Conservation (phyloP, 2,113 vertebrate genomes). For the Suncus etruscus region DNA sequence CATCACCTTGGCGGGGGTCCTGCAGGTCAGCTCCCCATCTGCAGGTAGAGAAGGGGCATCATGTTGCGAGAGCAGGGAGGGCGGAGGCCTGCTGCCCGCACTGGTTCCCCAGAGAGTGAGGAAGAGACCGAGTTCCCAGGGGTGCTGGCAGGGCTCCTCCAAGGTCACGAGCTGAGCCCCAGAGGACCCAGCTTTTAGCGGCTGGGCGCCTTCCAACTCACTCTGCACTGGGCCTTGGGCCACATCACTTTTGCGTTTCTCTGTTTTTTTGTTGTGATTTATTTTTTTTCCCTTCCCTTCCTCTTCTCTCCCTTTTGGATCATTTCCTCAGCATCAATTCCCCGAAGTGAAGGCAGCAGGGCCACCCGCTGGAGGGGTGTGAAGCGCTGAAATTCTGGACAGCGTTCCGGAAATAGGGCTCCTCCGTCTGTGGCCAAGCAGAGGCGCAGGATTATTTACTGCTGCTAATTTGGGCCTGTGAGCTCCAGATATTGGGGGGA, state of each 20-base stretch:
- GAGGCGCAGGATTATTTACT: neutral
- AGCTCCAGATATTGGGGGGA: neutral
- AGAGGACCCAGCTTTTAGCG: neutral
- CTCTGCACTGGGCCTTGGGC: constrained; percentile 36
- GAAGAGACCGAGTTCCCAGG: too few relatives aligned
- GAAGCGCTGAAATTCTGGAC: too few relatives aligned
- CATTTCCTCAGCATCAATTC: constrained; percentile 70
- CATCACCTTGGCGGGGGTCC: too few relatives aligned
- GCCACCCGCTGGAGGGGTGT: neutral
- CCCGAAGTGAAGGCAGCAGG: neutral
- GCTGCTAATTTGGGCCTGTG: neutral
- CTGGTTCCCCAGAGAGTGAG: too few relatives aligned
- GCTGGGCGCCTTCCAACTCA: neutral
- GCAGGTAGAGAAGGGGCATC: too few relatives aligned
- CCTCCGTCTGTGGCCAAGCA: neutral
- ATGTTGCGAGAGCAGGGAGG: too few relatives aligned
- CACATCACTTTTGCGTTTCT: constrained; percentile 59
- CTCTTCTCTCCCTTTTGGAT: constrained; percentile 64
- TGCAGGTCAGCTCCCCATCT: too few relatives aligned
- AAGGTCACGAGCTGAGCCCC: neutral
- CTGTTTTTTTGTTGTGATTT: too few relatives aligned
- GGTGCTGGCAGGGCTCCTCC: neutral
- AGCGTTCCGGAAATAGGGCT: neutral
- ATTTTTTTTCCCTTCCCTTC: neutral
- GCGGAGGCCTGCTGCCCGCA: too few relatives aligned